Base-by-base conservation (phyloP, 2,888 invertebrate species). In the Drosophila histrio region DNA sequence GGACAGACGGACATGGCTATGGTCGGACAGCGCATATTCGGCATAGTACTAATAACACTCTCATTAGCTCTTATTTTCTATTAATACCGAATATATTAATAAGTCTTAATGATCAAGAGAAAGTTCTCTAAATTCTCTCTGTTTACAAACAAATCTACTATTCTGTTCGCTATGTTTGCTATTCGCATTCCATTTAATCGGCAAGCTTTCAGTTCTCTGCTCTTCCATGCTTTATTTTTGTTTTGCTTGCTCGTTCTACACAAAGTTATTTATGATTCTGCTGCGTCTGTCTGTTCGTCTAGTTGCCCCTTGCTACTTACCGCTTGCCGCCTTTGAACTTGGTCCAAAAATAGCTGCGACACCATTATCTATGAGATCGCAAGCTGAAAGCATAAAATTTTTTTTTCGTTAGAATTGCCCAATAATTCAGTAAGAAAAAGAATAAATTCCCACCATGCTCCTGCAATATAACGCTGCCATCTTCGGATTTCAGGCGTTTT, bases 341-440 rank as follows among this genome's bases (percentile, higher is more conserved):
- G 92, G 96, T 17, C 96, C 96, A 86, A 96, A 95, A 89, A 96
- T 94, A 75, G 95, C 96, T 8, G 94, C 94, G 54, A 96, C 94
- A 34, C 96, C 96, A 57, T 89, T 88, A 63, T 88, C 91, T 77
- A 95, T 92, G 68, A 95, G 92, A 69, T 94, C 92, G 90, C 96
- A 96, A 0, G 94, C 96, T 96, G 91, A 57, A 90, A 75, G 50
- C 19, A 19, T 60, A 47, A n/a, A 41, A 26, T 26, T 6, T 52
- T 43, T 44, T 46, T 46, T 13, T 26, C 13, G 8, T 15, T 19
- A 22, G 22, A 36, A 26, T 43, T 50, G 4, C n/a, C 8, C 38
- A 19, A 56, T 24, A 6, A 30, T 2, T 1, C 0, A 22, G n/a
- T 19, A 13, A 19, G n/a, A 21, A 32, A 1, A 13, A 11, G 44